Conservation (phyloP, 1,140 invertebrate genomes). For the Drosophila nasuta region DNA sequence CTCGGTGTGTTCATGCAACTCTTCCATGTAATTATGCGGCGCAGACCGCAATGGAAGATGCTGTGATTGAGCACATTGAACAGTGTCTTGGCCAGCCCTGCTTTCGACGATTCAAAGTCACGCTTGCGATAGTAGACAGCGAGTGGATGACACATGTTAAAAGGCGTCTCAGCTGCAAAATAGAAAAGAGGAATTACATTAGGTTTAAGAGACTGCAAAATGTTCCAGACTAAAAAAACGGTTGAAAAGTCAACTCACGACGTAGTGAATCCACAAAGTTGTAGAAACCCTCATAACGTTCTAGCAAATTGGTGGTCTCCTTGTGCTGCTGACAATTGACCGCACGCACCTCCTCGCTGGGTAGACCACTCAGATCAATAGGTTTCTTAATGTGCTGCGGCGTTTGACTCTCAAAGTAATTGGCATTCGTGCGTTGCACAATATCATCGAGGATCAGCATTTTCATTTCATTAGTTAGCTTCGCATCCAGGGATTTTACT, state of each 20-base stretch:
- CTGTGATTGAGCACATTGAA: constrained; percentile 61
- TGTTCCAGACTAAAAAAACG: no score
- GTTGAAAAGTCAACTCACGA: constrained; percentile 28
- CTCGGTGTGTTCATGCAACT: constrained; percentile 12
- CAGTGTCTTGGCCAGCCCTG: constrained; percentile 40
- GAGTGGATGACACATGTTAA: constrained; percentile 59
- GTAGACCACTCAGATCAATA: constrained; percentile 49
- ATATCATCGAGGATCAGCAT: constrained; percentile 35
- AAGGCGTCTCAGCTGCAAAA: constrained; percentile 28
- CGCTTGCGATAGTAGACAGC: constrained; percentile 36
- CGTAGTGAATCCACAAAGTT: constrained; percentile 59
- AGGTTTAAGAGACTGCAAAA: no score
- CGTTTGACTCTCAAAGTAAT: constrained; percentile 35
- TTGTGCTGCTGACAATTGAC: constrained; percentile 52
- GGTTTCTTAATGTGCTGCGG: constrained; percentile 44
- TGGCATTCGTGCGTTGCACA: constrained; percentile 43
- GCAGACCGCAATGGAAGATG: constrained; percentile 62
- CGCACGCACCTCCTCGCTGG: constrained; percentile 22
- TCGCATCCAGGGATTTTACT: not conserved
- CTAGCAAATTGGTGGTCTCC: constrained; percentile 16
- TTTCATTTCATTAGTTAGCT: constrained; percentile 31
- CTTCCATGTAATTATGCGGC: constrained; percentile 37
- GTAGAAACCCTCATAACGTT: constrained; percentile 33
- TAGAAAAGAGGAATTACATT: not conserved
- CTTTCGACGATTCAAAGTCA: constrained; percentile 36